phyloP scores from a whole-genome alignment of 2,888 invertebrate species.

The Agrochola lychnidis region DNA sequence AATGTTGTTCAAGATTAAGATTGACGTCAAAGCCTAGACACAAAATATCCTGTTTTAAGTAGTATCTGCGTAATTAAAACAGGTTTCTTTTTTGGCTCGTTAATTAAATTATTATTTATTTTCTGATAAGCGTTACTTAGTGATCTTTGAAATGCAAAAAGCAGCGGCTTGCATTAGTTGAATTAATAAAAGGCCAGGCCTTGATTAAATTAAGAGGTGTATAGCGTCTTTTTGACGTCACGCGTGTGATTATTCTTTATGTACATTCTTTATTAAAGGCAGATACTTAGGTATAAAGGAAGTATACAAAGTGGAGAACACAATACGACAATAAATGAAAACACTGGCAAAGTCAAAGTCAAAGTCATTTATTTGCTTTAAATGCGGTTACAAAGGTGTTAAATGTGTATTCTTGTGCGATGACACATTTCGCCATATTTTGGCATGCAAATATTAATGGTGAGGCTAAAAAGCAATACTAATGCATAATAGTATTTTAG shows the following conservation, averaged over 20 bases:
- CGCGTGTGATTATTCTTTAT: too few relatives aligned
- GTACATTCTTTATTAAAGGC: too few relatives aligned
- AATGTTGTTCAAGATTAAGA: background rate
- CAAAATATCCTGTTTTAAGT: background rate
- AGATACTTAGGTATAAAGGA: background rate
- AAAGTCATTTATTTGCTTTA: too few relatives aligned
- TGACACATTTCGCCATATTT: too few relatives aligned
- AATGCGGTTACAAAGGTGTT: too few relatives aligned
- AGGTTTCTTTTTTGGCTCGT: background rate
- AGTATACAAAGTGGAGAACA: background rate
- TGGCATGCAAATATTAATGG: too few relatives aligned
- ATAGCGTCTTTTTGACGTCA: too few relatives aligned
- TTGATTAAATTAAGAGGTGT: too few relatives aligned
- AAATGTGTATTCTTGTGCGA: too few relatives aligned
- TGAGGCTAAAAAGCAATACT: too few relatives aligned
- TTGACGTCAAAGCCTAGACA: too few relatives aligned
- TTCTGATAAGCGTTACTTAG: background rate
- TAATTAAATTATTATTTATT: background rate
- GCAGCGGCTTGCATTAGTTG: background rate
- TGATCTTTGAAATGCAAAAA: background rate
- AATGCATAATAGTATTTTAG: background rate
- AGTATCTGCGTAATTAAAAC: background rate
- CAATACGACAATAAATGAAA: background rate
- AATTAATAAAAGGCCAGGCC: background rate
- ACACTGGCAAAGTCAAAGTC: too few relatives aligned